Conservation (phyloP, 2,888 invertebrate species). For the Phorcus lineatus region DNA sequence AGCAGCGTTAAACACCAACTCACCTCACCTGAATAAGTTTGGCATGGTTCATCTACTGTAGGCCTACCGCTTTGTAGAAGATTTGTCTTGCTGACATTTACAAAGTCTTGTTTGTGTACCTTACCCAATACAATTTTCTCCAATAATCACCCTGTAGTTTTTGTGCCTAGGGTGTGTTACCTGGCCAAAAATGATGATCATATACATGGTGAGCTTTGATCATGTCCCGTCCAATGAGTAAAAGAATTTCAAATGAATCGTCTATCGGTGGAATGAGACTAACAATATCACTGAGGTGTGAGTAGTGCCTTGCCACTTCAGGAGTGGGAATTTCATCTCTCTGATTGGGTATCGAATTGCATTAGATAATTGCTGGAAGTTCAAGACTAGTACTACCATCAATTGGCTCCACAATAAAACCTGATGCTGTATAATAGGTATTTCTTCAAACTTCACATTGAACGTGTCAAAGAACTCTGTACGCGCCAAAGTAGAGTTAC, state of each 20-base stretch:
- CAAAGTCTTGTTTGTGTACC: conserved; percentile 21
- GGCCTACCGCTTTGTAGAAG: too few species aligned
- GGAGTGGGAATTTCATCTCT: too few species aligned
- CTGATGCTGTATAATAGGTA: conserved; percentile 2
- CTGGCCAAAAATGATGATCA: conserved; percentile 31
- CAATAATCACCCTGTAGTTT: conserved; percentile 32
- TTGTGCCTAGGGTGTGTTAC: conserved; percentile 32
- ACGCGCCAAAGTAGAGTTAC: conserved; percentile 37
- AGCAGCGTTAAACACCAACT: too few species aligned
- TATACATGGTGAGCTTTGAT: conserved; percentile 32
- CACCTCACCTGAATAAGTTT: too few species aligned
- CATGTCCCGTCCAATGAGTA: conserved; percentile 35
- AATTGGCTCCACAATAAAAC: too few species aligned
- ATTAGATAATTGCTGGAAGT: too few species aligned
- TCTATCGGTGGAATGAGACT: conserved; percentile 27
- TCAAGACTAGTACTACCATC: too few species aligned
- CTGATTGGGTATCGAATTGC: too few species aligned
- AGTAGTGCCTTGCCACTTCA: too few species aligned
- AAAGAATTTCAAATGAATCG: conserved; percentile 23
- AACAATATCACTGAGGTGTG: too few species aligned
- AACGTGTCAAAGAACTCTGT: conserved; percentile 37
- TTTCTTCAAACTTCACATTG: neutral
- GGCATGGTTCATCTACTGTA: conserved; percentile 38
- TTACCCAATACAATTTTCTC: conserved; percentile 29
- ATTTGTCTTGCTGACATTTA: conserved; percentile 31